Evolutionary conservation across 2,888 invertebrate genomes (phyloP), one percentile per base, ranked within the genome.

Genomic region (Noctua janthe): DNA sequence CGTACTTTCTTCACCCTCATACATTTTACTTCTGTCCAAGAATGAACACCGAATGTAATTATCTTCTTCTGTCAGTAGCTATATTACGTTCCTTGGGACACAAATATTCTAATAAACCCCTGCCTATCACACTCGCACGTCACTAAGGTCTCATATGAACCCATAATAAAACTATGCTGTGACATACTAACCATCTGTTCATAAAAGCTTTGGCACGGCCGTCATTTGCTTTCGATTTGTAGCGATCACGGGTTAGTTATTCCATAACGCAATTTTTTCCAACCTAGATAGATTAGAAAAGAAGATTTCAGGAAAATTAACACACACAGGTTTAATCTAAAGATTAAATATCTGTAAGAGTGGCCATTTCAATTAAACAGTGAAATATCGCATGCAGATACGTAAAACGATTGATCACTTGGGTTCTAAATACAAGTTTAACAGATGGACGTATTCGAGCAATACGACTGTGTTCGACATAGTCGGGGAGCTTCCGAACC

Each of bases 401-500:
- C 35, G 11, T 59, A 49, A 70, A 74, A 74, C 71, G 51, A 74
- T 83, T 74, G 23, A 67, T 83, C 51, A 35, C 59, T 78, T 71
- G 64, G 39, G 51, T 78, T 70, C 47, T 59, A 59, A 51, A 47
- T 71, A 78, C 74, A 56, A 66, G 64, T 71, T 62, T 67, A 71
- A 73, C 72, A 54, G 35, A 86, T 64, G 51, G 64, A 64, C 35
- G 71, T 56, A 62, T 43, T 59, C 51, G n/a, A 73, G 66, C 72
- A 72, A 67, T 67, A 70, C 39, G 66, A 17, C 73, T 56, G 23
- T 74, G 71, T 86, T 73, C 84, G 64, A 79, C 75, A 62, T 20
- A 71, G 71, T 56, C 59, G 49, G 70, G 47, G 62, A 54, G 74
- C 72, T 86, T 83, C 72, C 76, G 74, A 73, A 78, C 67, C 83